phyloP scores from a whole-genome alignment of 2,113 vertebrate species.

The Solenodon paradoxus region DNA sequence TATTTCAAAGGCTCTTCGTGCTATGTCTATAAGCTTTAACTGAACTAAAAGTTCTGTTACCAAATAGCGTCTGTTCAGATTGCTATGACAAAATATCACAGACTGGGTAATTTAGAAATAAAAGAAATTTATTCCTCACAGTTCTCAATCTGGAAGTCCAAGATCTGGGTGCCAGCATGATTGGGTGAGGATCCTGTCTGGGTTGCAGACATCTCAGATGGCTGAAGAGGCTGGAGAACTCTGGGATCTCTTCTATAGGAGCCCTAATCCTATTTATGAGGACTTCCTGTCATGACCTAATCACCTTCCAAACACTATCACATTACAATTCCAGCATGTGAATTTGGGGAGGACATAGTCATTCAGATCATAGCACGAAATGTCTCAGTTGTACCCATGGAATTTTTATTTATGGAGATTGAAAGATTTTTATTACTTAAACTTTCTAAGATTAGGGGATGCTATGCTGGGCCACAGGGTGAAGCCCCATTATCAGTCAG shows the following conservation, averaged over 20 bases:
- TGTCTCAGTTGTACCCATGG: background rate
- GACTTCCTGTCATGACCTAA: background rate
- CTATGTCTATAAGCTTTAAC: background rate
- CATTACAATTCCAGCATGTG: background rate
- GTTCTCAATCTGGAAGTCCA: background rate
- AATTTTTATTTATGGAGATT: background rate
- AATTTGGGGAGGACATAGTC: background rate
- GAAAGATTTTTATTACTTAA: background rate
- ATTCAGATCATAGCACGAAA: background rate
- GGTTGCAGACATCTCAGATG: background rate
- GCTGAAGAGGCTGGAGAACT: background rate
- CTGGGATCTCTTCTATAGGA: background rate
- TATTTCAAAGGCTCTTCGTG: background rate
- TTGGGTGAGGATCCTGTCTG: background rate
- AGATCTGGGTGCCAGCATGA: background rate
- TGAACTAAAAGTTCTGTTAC: slow-evolving; percentile 4
- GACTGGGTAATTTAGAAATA: background rate
- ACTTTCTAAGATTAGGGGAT: background rate
- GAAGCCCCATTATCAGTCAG: background rate
- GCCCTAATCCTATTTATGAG: background rate
- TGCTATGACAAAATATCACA: background rate
- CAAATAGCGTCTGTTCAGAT: background rate
- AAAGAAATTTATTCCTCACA: background rate
- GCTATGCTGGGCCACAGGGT: background rate
- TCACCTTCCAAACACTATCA: background rate